Conservation (phyloP, 2,888 invertebrate species). For the Mesorhabditis spiculigera region DNA sequence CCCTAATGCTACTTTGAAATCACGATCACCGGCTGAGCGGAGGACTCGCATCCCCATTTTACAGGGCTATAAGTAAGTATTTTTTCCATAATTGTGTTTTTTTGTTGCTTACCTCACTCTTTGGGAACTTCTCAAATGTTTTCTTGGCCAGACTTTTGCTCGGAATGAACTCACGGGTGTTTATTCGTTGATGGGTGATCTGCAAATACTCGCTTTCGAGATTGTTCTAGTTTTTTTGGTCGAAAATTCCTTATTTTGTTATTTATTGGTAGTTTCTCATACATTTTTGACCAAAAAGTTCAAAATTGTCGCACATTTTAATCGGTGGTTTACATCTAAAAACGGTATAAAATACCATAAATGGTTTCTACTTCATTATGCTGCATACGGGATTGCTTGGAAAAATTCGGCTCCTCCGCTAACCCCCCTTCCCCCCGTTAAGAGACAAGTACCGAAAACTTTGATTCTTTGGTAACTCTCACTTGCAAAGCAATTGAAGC, state of each 20-base stretch:
- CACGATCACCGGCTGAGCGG: slow-evolving; percentile 2
- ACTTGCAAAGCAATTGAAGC: slow-evolving; percentile 11
- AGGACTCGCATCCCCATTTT: background rate
- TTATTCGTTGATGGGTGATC: background rate
- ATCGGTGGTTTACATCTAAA: too few relatives aligned
- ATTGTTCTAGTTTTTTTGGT: background rate
- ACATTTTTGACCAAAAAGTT: too few relatives aligned
- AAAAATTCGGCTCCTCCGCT: too few relatives aligned
- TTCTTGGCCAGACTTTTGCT: background rate
- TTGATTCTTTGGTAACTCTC: background rate
- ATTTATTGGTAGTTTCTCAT: too few relatives aligned
- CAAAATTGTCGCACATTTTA: too few relatives aligned
- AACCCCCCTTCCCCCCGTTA: too few relatives aligned
- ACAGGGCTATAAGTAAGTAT: background rate
- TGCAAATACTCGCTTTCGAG: background rate
- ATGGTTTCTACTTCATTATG: too few relatives aligned
- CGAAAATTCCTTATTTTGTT: too few relatives aligned
- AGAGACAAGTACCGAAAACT: too few relatives aligned
- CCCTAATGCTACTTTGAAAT: background rate
- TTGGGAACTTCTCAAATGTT: background rate
- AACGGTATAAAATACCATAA: too few relatives aligned
- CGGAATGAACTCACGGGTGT: slow-evolving; percentile 6
- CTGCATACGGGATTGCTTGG: background rate
- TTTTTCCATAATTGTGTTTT: background rate
- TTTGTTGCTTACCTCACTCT: background rate